Evolutionary conservation across 1,140 invertebrate genomes (phyloP).

Genomic region (Oryctes rhinoceros): DNA sequence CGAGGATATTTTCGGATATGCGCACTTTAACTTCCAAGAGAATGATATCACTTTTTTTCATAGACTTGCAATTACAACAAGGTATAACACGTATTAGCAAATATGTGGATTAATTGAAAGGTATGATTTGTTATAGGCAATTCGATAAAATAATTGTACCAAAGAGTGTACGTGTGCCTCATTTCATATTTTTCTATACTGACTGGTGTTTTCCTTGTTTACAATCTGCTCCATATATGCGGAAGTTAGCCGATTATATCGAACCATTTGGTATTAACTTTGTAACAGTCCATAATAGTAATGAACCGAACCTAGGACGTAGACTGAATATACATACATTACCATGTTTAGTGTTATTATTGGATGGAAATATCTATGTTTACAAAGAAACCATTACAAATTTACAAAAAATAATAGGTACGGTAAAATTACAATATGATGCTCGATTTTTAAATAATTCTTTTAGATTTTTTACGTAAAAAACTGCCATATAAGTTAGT

Average conservation of each 20-base stretch:
- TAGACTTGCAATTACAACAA: slow-evolving; percentile 83
- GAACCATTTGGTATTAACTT: slow-evolving; percentile 78
- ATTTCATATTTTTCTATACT: slow-evolving; percentile 88
- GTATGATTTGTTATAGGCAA: slow-evolving; percentile 67
- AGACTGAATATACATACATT: slow-evolving; percentile 81
- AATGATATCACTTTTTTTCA: slow-evolving; percentile 86
- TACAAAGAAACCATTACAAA: slow-evolving; percentile 82
- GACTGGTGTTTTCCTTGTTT: slow-evolving; percentile 94
- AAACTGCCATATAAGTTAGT: slow-evolving; percentile 86
- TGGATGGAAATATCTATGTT: slow-evolving; percentile 81
- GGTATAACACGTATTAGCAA: slow-evolving; percentile 58
- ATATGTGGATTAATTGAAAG: neutral
- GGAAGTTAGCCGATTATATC: slow-evolving; percentile 82
- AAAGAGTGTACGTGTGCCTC: slow-evolving; percentile 80
- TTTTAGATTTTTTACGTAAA: slow-evolving; percentile 81
- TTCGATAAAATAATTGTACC: slow-evolving; percentile 88
- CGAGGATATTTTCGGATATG: slow-evolving; percentile 74
- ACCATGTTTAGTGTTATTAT: slow-evolving; percentile 81
- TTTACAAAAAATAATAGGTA: slow-evolving; percentile 81
- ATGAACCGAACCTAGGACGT: slow-evolving; percentile 77
- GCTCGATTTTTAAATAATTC: slow-evolving; percentile 45
- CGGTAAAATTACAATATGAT: slow-evolving; percentile 24
- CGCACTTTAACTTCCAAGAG: slow-evolving; percentile 77
- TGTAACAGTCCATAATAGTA: slow-evolving; percentile 84
- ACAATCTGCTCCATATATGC: slow-evolving; percentile 82